Base-by-base conservation (phyloP, 2,113 vertebrate genomes). In the Heptranchias perlo region DNA sequence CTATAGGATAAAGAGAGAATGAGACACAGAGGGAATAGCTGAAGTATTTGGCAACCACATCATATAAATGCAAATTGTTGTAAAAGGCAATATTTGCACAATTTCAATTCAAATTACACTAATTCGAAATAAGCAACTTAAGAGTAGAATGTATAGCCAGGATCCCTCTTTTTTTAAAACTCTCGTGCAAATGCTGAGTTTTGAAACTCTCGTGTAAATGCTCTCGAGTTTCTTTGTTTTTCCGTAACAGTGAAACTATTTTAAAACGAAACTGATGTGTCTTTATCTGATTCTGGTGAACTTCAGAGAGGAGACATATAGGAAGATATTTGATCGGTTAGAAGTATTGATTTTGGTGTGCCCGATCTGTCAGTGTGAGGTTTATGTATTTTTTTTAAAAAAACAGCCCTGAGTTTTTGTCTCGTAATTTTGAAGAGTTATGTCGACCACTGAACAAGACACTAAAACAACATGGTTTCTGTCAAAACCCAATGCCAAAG, bases 271-370 rank as follows among this genome's bases (percentile, higher is more conserved):
- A 54, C 28, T 31, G 25, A 89, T 89, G 2, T 89, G 31, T 54
- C 86, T 54, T 89, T 28, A 89, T 89, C 86, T 89, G 86, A 89
- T 89, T 58, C 49, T 54, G 49, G 49, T 89, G 54, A 89, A 89
- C 49, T 89, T 54, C 28, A 35, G 10, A 58, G 49, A 89, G 11
- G 10, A 58, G 49, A 89, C 58, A 58, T 89, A 58, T 14, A 52
- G 52, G 49, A 58, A 89, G 86, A 89, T 35, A 89, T 89, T 89
- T 89, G 49, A 89, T 89, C 49, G 1, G 49, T 89, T 47, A 54
- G 49, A 39, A 93, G 14, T 39, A 39, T 64, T 93, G 89, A 62
- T 64, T 93, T 62, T 93, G 58, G 58, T 93, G 35, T 93, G 89
- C 10, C 35, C 16, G 3, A 8, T 93, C 58, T 62, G n/a, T 76